Evolutionary conservation across 2,797 vertebrate species (phyloP), one percentile per base, ranked within the genome.

Genomic region (Coranthus polyacanthus): DNA sequence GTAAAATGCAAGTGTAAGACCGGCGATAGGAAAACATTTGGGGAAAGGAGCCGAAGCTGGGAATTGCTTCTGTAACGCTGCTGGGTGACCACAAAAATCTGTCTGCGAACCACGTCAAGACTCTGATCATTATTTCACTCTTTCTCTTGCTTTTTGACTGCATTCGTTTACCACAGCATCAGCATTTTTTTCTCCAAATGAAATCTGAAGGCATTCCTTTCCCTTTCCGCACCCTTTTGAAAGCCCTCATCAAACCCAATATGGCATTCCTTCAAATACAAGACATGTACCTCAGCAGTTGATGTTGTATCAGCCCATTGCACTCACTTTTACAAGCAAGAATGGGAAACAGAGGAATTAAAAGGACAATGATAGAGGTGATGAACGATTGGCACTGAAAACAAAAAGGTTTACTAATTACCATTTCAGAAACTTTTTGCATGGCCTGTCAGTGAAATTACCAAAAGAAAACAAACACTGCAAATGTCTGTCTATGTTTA

Each of bases 81-180:
- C 80, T 7, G 81, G 46, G 79, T 45, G 83, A 92, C 93, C 93
- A 89, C 93, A 94, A 91, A 77, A 90, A 92, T 92, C 82, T 81
- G 81, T 84, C 88, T 89, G 85, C 82, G 82, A 83, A 90, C 87
- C 88, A 79, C 78, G 87, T 91, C 87, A 92, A 83, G 86, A 79
- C 88, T 84, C 76, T 71, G 80, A 89, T 88, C 88, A 74, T 85
- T 89, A 88, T 88, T 89, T 86, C 86, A 77, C 87, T 79, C 77
- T 68, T 89, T 85, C 81, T 83, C 57, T 70, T 66, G 80, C 82
- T 82, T 94, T 94, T 91, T 88, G 93, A 93, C 95, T 95, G 95
- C 94, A 94, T 95, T 93, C 93, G 90, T 95, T 96, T 96, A 96
- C 93, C 93, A 92, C 95, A 92, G 75, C 94, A 94, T 96, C 95